Percentiles rank a stretch among this genome's conserved stretches.
Evolutionary conservation across 2,888 invertebrate species (phyloP).

Genomic region (Synergus japonicus): DNA sequence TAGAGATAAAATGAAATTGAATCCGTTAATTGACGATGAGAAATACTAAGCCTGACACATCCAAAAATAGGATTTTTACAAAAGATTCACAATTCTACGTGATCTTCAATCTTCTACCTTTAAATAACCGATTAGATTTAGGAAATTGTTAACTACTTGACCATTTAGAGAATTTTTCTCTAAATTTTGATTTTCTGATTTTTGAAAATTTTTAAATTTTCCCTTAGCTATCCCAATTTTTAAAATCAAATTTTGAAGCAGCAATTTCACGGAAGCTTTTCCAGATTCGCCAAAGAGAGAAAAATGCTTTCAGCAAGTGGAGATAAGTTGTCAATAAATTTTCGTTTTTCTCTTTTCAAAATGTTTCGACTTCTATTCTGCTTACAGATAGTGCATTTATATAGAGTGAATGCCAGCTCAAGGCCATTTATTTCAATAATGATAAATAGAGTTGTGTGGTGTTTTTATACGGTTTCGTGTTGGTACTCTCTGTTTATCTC

Average conservation of each 20-base stretch:
- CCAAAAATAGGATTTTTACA: too few species aligned
- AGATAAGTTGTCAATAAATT: not conserved
- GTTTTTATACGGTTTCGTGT: not conserved
- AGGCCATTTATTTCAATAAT: conserved; percentile 20
- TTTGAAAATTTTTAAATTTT: too few species aligned
- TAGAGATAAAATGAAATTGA: too few species aligned
- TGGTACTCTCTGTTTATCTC: conserved; percentile 2
- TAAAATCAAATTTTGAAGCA: not conserved
- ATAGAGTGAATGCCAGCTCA: not conserved
- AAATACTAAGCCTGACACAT: too few species aligned
- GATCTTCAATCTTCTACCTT: too few species aligned
- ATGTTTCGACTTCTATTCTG: not conserved
- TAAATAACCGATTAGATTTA: too few species aligned
- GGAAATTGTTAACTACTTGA: too few species aligned
- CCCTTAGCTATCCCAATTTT: too few species aligned
- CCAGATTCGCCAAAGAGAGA: not conserved
- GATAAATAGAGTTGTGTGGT: not conserved
- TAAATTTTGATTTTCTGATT: too few species aligned
- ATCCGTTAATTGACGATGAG: too few species aligned
- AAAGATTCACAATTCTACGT: too few species aligned
- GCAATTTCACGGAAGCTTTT: not conserved
- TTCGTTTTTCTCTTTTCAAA: not conserved
- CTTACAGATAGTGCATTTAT: not conserved
- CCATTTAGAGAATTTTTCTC: too few species aligned
- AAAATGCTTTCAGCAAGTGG: not conserved